phyloP scores from a whole-genome alignment of 2,888 invertebrate species.

The Oxyscelio sp. region DNA sequence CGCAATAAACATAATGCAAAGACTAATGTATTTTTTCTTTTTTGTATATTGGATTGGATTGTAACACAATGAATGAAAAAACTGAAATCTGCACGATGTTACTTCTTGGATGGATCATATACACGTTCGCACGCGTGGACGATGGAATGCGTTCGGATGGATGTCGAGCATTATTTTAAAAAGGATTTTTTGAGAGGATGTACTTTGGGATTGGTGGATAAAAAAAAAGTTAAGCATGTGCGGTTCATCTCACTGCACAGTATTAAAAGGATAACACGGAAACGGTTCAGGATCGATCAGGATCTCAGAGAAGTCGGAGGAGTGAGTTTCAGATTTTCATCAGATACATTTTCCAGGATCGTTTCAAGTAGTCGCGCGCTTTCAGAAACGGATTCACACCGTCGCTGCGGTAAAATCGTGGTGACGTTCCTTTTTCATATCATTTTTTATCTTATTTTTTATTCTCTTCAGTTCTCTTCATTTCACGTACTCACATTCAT shows the following conservation, averaged over 20 bases:
- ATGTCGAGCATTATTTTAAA: constrained; percentile 82
- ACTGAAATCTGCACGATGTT: constrained; percentile 88
- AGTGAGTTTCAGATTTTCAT: constrained; percentile 80
- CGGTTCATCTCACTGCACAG: constrained; percentile 27
- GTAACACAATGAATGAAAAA: constrained; percentile 88
- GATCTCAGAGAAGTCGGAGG: constrained; percentile 72
- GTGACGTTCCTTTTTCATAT: constrained; percentile 11
- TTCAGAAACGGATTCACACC: constrained; percentile 61
- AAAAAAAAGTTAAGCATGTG: constrained; percentile 75
- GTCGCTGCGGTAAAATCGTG: constrained; percentile 46
- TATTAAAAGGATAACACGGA: constrained; percentile 76
- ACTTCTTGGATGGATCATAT: constrained; percentile 88
- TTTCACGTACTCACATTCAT: not conserved
- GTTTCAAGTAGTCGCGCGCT: constrained; percentile 74
- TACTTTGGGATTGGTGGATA: constrained; percentile 77
- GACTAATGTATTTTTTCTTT: constrained; percentile 89
- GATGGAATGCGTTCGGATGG: constrained; percentile 84
- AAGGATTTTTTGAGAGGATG: constrained; percentile 81
- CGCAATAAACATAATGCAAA: constrained; percentile 62
- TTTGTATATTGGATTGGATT: constrained; percentile 89
- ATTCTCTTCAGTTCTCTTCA: not conserved
- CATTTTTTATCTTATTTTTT: constrained; percentile 9
- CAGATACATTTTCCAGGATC: constrained; percentile 82
- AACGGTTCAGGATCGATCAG: constrained; percentile 57
- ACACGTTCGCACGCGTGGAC: constrained; percentile 85